phyloP scores from a whole-genome alignment of 92 coral and sea anemone genomes.

The Epizoanthus stellaris region DNA sequence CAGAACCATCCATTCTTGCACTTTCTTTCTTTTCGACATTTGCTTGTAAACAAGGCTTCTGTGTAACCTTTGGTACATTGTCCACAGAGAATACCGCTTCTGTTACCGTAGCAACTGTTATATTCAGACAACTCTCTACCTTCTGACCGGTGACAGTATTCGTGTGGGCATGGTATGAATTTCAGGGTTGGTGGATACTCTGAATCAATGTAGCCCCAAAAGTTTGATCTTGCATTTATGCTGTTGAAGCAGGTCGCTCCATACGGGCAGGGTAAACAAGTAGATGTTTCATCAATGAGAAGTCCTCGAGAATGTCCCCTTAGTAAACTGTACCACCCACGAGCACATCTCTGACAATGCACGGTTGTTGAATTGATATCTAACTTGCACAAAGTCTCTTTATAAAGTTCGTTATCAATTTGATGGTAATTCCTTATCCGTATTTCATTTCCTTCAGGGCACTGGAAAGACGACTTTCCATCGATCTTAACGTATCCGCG shows the following conservation, averaged over 20 bases:
- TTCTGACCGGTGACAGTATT: constrained; percentile 46
- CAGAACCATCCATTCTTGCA: constrained; percentile 65
- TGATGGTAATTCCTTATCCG: background rate
- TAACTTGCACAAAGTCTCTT: background rate
- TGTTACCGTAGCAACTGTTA: constrained; percentile 61
- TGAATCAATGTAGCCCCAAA: constrained; percentile 49
- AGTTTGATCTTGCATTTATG: constrained; percentile 53
- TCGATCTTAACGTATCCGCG: constrained; percentile 42
- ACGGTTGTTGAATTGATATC: constrained; percentile 26
- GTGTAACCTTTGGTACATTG: constrained; percentile 53
- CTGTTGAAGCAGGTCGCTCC: constrained; percentile 57
- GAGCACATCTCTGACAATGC: constrained; percentile 47
- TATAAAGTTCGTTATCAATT: background rate
- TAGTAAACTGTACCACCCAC: constrained; percentile 47
- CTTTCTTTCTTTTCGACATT: constrained; percentile 29
- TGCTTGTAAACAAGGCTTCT: constrained; percentile 53
- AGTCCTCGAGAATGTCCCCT: constrained; percentile 48
- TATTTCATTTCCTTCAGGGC: constrained; percentile 34
- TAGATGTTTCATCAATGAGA: background rate
- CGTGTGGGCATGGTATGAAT: constrained; percentile 59
- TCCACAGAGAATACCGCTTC: constrained; percentile 68
- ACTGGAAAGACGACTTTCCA: constrained; percentile 14
- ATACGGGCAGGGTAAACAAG: constrained; percentile 70
- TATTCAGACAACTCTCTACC: background rate
- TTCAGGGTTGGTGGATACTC: constrained; percentile 13